Base-by-base conservation (phyloP, 92 coral and sea anemone genomes). In the Heliopora coerulea region DNA sequence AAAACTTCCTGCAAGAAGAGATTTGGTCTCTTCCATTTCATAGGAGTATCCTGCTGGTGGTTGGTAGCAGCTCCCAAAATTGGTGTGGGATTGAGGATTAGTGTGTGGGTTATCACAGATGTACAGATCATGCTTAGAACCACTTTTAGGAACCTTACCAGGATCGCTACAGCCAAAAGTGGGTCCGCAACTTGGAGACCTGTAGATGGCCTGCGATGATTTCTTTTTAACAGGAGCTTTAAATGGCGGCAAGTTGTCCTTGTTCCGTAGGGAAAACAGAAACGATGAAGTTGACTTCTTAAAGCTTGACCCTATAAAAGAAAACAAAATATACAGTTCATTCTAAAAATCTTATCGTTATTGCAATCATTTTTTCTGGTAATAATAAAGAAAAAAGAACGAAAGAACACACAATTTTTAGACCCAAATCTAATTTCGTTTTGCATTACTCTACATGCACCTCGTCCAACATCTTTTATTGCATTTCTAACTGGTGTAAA, bases 221-320 rank as follows among this genome's bases (percentile, higher is more conserved):
- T 30, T 15, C 44, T 31, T 15, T n/a, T n/a, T n/a, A 61, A 61
- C 26, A 24, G 44, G 10, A 18, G 44, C 18, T 41, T 30, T 61
- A 14, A 61, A 61, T 31, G 67, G 44, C 32, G 44, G 67, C 25
- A 61, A 61, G 44, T 61, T 61, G 18, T 61, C 67, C 32, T 31
- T 61, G 23, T 61, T 61, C 14, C 15, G 1, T 0, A 61, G 67
- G 11, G 67, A 61, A 29, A 61, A 61, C 44, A 61, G 4, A 28
- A 29, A 29, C 15, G 67, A 35, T 3, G 37, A 17, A 3, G 21
- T 61, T 15, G 67, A 61, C n/a, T n/a, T n/a, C n/a, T n/a, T n/a
- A n/a, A n/a, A n/a, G n/a, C n/a, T n/a, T n/a, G n/a, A n/a, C n/a
- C n/a, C n/a, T n/a, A n/a, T n/a, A n/a, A n/a, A n/a, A n/a, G n/a